Conservation (phyloP, 2,797 vertebrate genomes). For the Poeciliopsis paucimaculata region DNA sequence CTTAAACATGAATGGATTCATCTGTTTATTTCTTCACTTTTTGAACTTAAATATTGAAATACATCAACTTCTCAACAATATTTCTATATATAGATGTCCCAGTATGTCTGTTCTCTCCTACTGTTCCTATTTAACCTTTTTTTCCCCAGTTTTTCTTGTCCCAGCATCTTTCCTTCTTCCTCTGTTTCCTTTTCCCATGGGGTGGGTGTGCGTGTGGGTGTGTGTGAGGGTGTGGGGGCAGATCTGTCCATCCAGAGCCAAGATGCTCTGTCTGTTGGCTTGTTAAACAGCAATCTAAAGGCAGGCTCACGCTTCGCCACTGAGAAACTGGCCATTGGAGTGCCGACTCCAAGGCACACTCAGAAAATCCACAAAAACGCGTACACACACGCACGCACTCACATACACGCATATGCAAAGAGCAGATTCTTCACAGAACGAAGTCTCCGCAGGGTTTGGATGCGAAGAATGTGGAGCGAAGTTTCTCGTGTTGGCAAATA, state of each 20-base stretch:
- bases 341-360: constrained; percentile 62
- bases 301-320: constrained; percentile 77
- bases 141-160: background rate
- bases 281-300: constrained; percentile 84
- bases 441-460: constrained; percentile 21
- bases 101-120: background rate
- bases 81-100: background rate
- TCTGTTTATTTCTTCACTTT: background rate
- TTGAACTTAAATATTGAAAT: background rate
- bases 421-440: constrained; percentile 26
- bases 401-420: constrained; percentile 31
- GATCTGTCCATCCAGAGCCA: constrained; percentile 73
- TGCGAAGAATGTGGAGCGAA: constrained; percentile 6
- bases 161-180: constrained; percentile 6
- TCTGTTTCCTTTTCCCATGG: constrained; percentile 50
- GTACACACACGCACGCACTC: constrained; percentile 22
- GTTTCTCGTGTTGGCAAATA: constrained; percentile 51
- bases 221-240: background rate
- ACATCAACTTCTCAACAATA: background rate
- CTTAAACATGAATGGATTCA: background rate
- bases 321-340: constrained; percentile 74
- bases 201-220: too few species aligned
- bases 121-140: background rate
- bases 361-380: constrained; percentile 30
- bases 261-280: constrained; percentile 76